Base-by-base conservation (phyloP, 2,113 vertebrate species). In the Saguinus imperator region DNA sequence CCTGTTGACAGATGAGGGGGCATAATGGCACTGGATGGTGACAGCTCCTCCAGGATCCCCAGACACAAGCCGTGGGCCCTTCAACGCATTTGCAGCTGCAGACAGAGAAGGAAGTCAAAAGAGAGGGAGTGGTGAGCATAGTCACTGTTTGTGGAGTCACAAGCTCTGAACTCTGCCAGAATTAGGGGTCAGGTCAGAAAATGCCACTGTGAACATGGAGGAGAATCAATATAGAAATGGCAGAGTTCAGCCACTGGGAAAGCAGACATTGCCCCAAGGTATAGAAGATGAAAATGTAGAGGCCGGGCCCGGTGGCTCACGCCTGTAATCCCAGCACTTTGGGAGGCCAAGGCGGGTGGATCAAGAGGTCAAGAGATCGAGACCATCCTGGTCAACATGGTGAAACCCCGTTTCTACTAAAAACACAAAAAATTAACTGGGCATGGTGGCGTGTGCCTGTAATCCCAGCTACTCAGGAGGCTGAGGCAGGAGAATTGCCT, bases 11-110 rank as follows among this genome's bases (percentile, higher is more conserved):
- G 95, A 8, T 0, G 5, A 98, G 80, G 70, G 70, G 17, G 66
- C 6, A 40, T 98, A 99, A 95, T 97, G 98, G 85, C 98, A 99
- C 21, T 11, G 95, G 87, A 98, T 96, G 82, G 98, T 98, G 97
- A 99, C 55, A 0, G 97, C 92, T 8, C 97, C 98, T 2, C 98
- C 98, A 0, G 75, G 4, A 1, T 23, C 1, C 4, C 98, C 98
- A 1, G 85, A 75, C 90, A 98, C 45, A 68, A 97, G 61, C 52
- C 94, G 88, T 17, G 98, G 77, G 13, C 98, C 98, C 0, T 90
- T 95, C 76, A 99, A 40, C 13, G 91, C 92, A 5, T 93, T 79
- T 45, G 57, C 61, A 11, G 85, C 97, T 45, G 96, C 57, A 58
- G 57, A 35, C 32, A 88, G 86, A 94, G 92, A 81, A 66, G 43